Evolutionary conservation across 2,113 vertebrate genomes (phyloP), one percentile per base, ranked within the genome.

Genomic region (Anas platyrhynchos): DNA sequence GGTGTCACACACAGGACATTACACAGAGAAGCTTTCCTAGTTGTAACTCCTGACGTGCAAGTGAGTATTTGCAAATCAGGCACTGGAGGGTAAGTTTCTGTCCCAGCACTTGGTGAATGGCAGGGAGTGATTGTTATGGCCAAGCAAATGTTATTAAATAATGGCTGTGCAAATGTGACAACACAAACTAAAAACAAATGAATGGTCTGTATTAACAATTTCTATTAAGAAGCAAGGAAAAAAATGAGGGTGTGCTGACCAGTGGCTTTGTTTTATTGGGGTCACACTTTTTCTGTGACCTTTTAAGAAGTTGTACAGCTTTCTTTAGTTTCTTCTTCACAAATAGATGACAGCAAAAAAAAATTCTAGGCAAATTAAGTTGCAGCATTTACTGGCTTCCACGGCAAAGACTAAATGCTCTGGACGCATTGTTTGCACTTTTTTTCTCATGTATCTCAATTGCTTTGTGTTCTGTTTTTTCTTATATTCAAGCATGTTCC

Each of bases 1-100:
- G 0, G 0, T 0, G 0, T 81, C 50, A n/a, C 34, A 36, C 38
- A 3, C 11, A 29, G 67, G 55, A 23, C n/a, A 25, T 86, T 84
- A 31, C 34, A 68, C 34, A 62, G 61, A 20, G 72, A 52, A 68
- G 43, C 23, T 73, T 93, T 61, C 27, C 27, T 13, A 7, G 1
- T 29, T 41, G 14, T 66, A 41, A 58, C 11, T 79, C 67, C 31
- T 62, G 62, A 69, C 13, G 2, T 18, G 32, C 23, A 34, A 54
- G n/a, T 50, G 83, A 26, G 41, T 73, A 25, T 76, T 34, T 58
- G 46, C 1, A 9, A 27, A 56, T 4, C 15, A 17, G 34, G 73
- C 36, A 15, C 44, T 83, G 55, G 25, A 69, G 91, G 75, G 50
- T 69, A 46, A 38, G 58, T 21, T 61, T 58, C 63, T 91, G 61